phyloP scores from a whole-genome alignment of 2,888 invertebrate genomes.

The Eurois occulta region DNA sequence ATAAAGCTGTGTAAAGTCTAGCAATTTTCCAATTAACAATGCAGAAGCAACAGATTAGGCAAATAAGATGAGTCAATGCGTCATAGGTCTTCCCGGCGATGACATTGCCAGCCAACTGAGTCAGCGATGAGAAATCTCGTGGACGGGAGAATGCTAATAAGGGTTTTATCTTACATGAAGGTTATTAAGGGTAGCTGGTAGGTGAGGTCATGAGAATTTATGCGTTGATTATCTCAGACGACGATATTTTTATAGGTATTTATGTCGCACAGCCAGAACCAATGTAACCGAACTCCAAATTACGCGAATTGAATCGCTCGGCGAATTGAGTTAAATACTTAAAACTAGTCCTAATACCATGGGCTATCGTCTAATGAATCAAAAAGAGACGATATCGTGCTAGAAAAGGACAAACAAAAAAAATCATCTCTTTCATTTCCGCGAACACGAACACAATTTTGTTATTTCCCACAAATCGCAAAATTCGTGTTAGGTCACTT shows the following conservation, averaged over 20 bases:
- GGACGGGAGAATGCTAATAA: constrained; percentile 53
- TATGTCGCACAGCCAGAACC: no score
- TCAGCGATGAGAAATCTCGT: constrained; percentile 62
- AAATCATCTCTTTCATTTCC: no score
- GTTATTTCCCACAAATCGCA: no score
- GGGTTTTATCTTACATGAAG: constrained; percentile 52
- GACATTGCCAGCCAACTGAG: constrained; percentile 62
- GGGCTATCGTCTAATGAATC: no score
- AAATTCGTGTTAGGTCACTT: no score
- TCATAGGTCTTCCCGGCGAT: constrained; percentile 56
- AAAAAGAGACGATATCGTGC: no score
- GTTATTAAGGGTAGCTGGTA: constrained; percentile 41
- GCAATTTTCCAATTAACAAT: constrained; percentile 64
- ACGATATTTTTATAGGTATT: constrained; percentile 5
- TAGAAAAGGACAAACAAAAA: no score
- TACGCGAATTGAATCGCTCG: no score
- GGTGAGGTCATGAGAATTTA: constrained; percentile 43
- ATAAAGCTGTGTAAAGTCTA: constrained; percentile 54
- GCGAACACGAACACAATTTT: no score
- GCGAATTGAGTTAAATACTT: no score
- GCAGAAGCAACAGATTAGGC: constrained; percentile 28
- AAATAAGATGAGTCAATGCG: constrained; percentile 51
- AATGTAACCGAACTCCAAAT: no score
- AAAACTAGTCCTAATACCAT: no score
- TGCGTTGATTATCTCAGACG: constrained; percentile 22